Base-by-base conservation (phyloP, 2,113 vertebrate species). In the Amblyopsis rosae region DNA sequence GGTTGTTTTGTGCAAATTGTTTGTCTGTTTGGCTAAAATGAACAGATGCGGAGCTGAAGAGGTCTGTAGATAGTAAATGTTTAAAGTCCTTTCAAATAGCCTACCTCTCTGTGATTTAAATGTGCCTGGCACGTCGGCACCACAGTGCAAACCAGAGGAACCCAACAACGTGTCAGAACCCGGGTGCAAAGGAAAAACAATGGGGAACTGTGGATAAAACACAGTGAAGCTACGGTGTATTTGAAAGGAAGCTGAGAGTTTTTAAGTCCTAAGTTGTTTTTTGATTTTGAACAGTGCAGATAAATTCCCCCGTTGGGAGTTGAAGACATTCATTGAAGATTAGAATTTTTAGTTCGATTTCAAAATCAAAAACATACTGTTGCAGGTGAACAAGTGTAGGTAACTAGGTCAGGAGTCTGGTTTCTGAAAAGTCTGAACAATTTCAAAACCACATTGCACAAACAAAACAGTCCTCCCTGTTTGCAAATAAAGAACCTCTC, bases 271-370 rank as follows among this genome's bases (percentile, higher is more conserved):
- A 68, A 83, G 82, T 83, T 72, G 78, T 87, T 89, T 87, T 79
- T 69, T 88, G 86, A 90, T 90, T 86, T 84, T 80, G 81, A 91
- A 90, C 86, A 90, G 90, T 91, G 90, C 90, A 89, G 85, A 82
- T 87, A 79, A 79, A 74, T 83, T 82, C 77, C 77, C 84, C 78
- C 70, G 62, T 16, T 49, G 83, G 87, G 85, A 90, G 76, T 73
- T 79, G 46, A 87, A 87, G 83, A 91, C 90, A 91, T 91, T 91
- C 90, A 88, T 88, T 77, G 75, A 79, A 85, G 86, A 85, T 87
- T 76, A 68, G 72, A 82, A 79, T 83, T 86, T 79, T 85, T 62
- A 58, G 77, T 86, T 88, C 60, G 13, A 75, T 82, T 85, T 86
- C 82, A 87, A 89, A 90, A 90, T 88, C 82, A 85, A 84, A 88